phyloP scores from a whole-genome alignment of 2,888 invertebrate genomes.

The Acleris cristana region DNA sequence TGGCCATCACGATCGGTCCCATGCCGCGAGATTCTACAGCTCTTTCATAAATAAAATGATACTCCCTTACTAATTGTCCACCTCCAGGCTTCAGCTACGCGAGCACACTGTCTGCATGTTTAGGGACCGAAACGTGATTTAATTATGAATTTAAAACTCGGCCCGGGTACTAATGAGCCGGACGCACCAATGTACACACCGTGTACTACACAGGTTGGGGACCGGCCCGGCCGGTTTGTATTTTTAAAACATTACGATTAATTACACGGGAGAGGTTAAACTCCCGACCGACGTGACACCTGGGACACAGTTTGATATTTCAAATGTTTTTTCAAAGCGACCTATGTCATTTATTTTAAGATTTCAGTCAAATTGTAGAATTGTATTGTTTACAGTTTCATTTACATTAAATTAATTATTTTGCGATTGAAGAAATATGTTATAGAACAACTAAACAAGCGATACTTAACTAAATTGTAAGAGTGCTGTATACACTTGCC shows the following conservation, averaged over 20 bases:
- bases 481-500: too few relatives aligned
- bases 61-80: too few relatives aligned
- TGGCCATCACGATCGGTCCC: too few relatives aligned
- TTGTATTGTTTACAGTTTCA: not conserved
- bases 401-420: too few relatives aligned
- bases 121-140: constrained; percentile 10
- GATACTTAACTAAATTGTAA: too few relatives aligned
- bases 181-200: not conserved
- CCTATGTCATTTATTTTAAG: too few relatives aligned
- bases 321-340: not conserved
- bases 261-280: not conserved
- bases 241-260: not conserved
- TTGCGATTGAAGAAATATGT: too few relatives aligned
- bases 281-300: not conserved
- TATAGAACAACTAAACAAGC: too few relatives aligned
- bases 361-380: not conserved
- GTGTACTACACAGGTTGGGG: not conserved
- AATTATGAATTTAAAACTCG: constrained; percentile 10
- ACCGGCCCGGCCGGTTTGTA: not conserved
- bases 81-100: too few relatives aligned
- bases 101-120: not conserved
- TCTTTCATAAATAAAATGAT: too few relatives aligned
- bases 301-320: not conserved
- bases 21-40: too few relatives aligned
- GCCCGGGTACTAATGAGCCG: constrained; percentile 9